Conservation (phyloP, 2,888 invertebrate genomes). For the Merodon equestris region DNA sequence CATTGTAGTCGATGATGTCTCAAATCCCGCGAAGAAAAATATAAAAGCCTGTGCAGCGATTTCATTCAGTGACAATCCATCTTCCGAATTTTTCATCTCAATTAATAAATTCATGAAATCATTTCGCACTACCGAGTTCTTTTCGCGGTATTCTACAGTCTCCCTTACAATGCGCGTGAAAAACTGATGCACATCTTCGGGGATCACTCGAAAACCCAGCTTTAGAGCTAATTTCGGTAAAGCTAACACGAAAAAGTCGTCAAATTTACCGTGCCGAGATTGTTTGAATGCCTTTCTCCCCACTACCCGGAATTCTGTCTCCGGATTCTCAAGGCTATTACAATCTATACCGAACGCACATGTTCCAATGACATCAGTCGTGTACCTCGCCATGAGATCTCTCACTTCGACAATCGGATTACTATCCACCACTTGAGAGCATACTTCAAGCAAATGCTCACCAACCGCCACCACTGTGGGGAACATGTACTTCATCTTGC, state of each 20-base stretch:
- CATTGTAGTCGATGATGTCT: constrained; percentile 80
- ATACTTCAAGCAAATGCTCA: constrained; percentile 69
- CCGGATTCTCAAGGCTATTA: constrained; percentile 77
- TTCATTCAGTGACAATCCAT: constrained; percentile 74
- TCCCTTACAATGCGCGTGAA: constrained; percentile 77
- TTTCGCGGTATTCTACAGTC: constrained; percentile 76
- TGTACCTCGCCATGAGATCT: constrained; percentile 78
- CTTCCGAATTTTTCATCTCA: constrained; percentile 77
- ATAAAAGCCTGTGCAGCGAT: constrained; percentile 81
- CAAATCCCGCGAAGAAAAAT: constrained; percentile 81
- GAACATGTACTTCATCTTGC: constrained; percentile 80
- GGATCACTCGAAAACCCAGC: constrained; percentile 70
- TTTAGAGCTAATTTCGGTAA: constrained; percentile 70
- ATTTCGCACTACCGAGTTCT: constrained; percentile 76
- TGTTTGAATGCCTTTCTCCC: constrained; percentile 69
- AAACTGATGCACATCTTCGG: constrained; percentile 72
- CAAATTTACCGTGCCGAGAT: constrained; percentile 65
- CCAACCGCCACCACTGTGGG: constrained; percentile 71
- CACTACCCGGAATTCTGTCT: constrained; percentile 75
- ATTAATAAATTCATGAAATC: constrained; percentile 80
- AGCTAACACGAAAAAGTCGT: constrained; percentile 70
- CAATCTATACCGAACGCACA: constrained; percentile 80
- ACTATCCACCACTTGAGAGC: neutral
- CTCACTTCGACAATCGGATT: constrained; percentile 77
- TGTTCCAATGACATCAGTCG: constrained; percentile 80